Evolutionary conservation across 2,113 vertebrate species (phyloP).

Genomic region (Hyperopisus bebe): DNA sequence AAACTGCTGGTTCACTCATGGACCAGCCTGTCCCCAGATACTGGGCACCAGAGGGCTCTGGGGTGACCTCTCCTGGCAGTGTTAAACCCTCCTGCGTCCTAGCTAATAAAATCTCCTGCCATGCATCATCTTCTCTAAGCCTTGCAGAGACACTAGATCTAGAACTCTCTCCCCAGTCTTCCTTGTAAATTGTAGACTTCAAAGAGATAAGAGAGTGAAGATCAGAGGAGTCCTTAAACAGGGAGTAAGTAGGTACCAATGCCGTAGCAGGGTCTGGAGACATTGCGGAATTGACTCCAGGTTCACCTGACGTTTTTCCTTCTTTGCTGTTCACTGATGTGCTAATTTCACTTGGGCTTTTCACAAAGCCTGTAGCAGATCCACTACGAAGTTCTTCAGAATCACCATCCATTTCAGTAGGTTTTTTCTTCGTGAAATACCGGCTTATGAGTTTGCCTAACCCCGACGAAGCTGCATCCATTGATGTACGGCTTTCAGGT

Average conservation of each 20-base stretch:
- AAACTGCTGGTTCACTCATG: constrained; percentile 4
- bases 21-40: neutral
- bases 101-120: neutral
- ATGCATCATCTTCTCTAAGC: neutral
- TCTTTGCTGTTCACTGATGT: neutral
- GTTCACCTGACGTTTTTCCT: neutral
- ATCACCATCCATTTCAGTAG: neutral
- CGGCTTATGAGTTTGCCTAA: neutral
- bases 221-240: neutral
- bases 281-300: neutral
- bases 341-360: no score
- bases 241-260: neutral
- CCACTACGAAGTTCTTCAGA: neutral
- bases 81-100: neutral
- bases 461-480: neutral
- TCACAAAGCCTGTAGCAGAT: neutral
- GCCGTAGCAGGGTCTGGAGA: neutral
- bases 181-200: neutral
- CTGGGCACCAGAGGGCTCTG: neutral
- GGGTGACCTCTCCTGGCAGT: neutral
- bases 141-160: neutral
- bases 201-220: neutral
- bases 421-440: neutral
- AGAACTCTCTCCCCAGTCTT: neutral
- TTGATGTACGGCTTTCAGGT: neutral